A percentile compares a stretch with the other conserved stretches of the same genome.
These are phyloP conservation scores for Doryteuthis pealeii DNA, from an alignment of 1,140 invertebrate species.

Conservation along the genomic window DNA sequence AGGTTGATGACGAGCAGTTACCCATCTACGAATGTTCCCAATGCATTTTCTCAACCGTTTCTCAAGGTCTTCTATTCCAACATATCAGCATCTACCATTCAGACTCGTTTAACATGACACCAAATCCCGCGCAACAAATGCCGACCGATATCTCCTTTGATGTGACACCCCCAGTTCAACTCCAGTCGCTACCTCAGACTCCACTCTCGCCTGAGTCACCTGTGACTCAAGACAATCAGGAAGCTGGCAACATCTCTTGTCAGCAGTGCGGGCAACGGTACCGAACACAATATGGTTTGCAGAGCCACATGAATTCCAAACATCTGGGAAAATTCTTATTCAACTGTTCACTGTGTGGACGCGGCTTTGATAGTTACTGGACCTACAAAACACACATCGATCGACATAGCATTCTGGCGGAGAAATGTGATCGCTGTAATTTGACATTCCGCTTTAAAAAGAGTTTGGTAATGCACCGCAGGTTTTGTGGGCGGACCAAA, in stretches of 20 bases:
- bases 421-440: conserved; percentile 1
- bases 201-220: too few species aligned
- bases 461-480: background rate
- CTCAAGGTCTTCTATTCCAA: background rate
- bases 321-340: background rate
- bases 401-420: background rate
- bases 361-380: conserved; percentile 1
- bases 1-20: background rate
- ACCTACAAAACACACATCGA: background rate
- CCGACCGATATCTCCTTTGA: too few species aligned
- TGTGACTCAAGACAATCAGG: too few species aligned
- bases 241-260: background rate
- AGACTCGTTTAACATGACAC: background rate
- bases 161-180: too few species aligned
- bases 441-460: conserved; percentile 2
- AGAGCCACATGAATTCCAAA: conserved; percentile 6
- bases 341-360: background rate
- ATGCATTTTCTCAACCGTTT: background rate
- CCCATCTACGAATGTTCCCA: background rate
- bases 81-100: background rate
- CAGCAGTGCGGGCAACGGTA: background rate
- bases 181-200: too few species aligned
- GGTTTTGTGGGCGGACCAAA: background rate
- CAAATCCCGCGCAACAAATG: too few species aligned
- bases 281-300: background rate